These are phyloP conservation scores for Acronicta psi DNA, from an alignment of 2,888 invertebrate genomes.

Conservation along the genomic window DNA sequence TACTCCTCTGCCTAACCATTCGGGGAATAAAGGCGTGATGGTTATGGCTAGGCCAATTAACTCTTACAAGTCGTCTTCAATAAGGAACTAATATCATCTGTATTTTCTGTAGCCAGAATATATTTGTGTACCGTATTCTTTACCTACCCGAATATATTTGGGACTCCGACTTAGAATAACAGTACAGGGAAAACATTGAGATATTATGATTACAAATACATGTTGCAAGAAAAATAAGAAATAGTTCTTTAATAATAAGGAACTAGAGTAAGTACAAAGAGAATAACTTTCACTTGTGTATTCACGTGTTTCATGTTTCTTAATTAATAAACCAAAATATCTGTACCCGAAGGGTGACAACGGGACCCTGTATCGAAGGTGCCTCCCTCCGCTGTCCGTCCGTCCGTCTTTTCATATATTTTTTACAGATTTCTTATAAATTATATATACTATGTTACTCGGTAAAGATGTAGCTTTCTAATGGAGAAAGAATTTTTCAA, in stretches of 20 bases:
- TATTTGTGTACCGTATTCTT: conserved; percentile 4
- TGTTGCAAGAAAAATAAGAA: conserved; percentile 3
- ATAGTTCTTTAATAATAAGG: conserved; percentile 9
- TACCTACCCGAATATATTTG: conserved; percentile 13
- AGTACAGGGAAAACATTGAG: conserved; percentile 21
- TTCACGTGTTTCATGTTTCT: too few species aligned
- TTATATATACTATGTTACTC: too few species aligned
- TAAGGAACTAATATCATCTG: conserved; percentile 4
- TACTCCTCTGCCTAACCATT: too few species aligned
- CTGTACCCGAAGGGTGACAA: too few species aligned
- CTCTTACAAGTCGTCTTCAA: conserved; percentile 2
- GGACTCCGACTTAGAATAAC: conserved; percentile 13
- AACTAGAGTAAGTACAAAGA: neutral
- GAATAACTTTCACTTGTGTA: neutral
- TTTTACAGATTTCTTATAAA: too few species aligned
- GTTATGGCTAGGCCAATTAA: conserved; percentile 8
- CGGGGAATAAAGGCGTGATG: too few species aligned
- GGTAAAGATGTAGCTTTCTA: too few species aligned
- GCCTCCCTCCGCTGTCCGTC: too few species aligned
- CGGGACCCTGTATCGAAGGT: too few species aligned
- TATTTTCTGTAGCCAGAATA: conserved; percentile 4
- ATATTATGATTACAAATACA: conserved; percentile 34
- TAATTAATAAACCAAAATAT: too few species aligned
- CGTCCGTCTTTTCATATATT: too few species aligned
- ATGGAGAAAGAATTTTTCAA: too few species aligned